Percentiles rank a stretch among this genome's conserved stretches.
These are phyloP conservation scores for Erynnis tages DNA, from an alignment of 2,888 invertebrate species.

Conservation along the genomic window DNA sequence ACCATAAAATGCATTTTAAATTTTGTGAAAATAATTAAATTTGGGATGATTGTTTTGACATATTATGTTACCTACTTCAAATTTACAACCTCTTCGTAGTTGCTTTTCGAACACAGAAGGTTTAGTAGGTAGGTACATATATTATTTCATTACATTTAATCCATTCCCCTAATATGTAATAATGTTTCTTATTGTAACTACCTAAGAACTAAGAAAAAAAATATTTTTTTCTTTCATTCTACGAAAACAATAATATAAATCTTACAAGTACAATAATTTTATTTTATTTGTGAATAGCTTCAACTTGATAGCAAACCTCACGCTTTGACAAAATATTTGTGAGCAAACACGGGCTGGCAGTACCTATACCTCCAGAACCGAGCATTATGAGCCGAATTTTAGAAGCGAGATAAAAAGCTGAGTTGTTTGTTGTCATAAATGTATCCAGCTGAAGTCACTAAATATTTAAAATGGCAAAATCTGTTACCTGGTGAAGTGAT, in stretches of 20 bases:
- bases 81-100: too few species aligned
- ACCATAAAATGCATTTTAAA: too few species aligned
- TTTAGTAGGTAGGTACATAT: too few species aligned
- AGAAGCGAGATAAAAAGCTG: conserved; percentile 45
- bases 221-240: too few species aligned
- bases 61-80: too few species aligned
- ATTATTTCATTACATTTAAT: too few species aligned
- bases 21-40: too few species aligned
- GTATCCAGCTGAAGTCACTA: conserved; percentile 63
- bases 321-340: conserved; percentile 5
- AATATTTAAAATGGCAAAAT: conserved; percentile 75
- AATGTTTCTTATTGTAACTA: too few species aligned
- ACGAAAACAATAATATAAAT: not conserved
- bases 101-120: too few species aligned
- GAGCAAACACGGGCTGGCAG: not conserved
- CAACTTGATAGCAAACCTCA: not conserved
- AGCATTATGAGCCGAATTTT: conserved; percentile 18
- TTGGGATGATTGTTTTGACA: too few species aligned
- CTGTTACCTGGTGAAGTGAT: conserved; percentile 66
- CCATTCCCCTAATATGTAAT: too few species aligned
- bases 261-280: not conserved
- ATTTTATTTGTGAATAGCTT: not conserved
- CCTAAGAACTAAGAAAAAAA: too few species aligned
- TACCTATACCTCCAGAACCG: not conserved
- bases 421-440: conserved; percentile 67